Evolutionary conservation across 2,113 vertebrate genomes (phyloP), one percentile per base, ranked within the genome.

Genomic region (Chelonoidis abingdonii): DNA sequence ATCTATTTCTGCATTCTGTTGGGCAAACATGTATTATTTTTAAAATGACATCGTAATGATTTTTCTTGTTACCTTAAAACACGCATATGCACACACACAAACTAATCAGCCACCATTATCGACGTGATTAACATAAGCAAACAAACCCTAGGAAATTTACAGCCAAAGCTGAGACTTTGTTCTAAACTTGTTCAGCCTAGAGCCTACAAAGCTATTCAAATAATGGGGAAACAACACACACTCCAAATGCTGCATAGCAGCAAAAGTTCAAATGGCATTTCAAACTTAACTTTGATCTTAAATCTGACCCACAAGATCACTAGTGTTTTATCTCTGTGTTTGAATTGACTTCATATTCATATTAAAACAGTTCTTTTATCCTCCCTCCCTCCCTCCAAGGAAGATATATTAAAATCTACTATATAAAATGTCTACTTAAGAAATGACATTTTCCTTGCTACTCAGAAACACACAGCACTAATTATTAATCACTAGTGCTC

Each of bases 321-420:
- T 53, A 31, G 6, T 0, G 0, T 87, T 93, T 94, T 79, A 84
- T 88, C 52, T 82, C 89, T 50, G 22, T 35, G 27, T 93, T 90
- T 14, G 80, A 21, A 97, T 94, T 83, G 21, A 91, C n/a, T 14
- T 69, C 41, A 50, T 79, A 86, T 72, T 92, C 92, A 80, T 94
- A 93, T 41, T 96, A 88, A 83, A 16, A 85, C 25, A 87, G 84
- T 5, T 1, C 25, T 3, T 53, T 80, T 9, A 14, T 84, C 44
- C n/a, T 65, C 62, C 78, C 88, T 21, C 56, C 44, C 47, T 47
- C 24, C 91, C 80, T 57, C 41, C 92, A 96, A 94, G 50, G 88
- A 93, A 88, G 79, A 4, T 0, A 92, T 76, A 86, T 83, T 41
- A 86, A 95, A 91, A 86, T 92, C 2, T 75, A 80, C 41, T 29